Conservation (phyloP, 2,888 invertebrate genomes). For the Salpingus planirostris region DNA sequence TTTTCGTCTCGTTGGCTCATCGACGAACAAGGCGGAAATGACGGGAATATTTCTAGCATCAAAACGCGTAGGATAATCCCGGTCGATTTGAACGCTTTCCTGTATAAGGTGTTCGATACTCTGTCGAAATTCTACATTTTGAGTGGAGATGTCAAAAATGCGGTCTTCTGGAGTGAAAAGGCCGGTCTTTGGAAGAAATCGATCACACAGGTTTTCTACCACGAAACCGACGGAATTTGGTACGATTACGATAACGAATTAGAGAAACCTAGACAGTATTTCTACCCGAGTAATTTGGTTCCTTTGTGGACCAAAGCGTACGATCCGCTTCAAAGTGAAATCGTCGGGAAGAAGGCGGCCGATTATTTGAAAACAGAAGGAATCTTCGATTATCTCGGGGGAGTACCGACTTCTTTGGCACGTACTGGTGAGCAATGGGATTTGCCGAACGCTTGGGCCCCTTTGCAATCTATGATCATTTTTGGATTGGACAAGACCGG, state of each 20-base stretch:
- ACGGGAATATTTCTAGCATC: slow-evolving; percentile 50
- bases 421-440: slow-evolving; percentile 70
- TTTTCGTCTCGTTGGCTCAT: slow-evolving; percentile 76
- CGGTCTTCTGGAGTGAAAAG: slow-evolving; percentile 44
- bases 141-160: slow-evolving; percentile 44
- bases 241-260: too few relatives aligned
- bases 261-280: too few relatives aligned
- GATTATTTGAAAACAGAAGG: slow-evolving; percentile 45
- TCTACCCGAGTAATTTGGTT: slow-evolving; percentile 59
- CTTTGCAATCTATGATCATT: slow-evolving; percentile 65
- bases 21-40: slow-evolving; percentile 47
- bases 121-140: slow-evolving; percentile 51
- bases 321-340: slow-evolving; percentile 14
- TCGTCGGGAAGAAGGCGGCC: slow-evolving; percentile 44
- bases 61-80: slow-evolving; percentile 63
- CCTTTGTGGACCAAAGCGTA: slow-evolving; percentile 57
- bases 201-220: slow-evolving; percentile 70
- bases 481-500: slow-evolving; percentile 55
- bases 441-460: slow-evolving; percentile 80
- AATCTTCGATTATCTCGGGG: slow-evolving; percentile 45
- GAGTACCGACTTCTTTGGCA: slow-evolving; percentile 58
- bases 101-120: slow-evolving; percentile 59
- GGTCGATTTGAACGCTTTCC: slow-evolving; percentile 73
- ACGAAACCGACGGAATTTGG: slow-evolving; percentile 68
- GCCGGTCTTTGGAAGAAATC: slow-evolving; percentile 51